A percentile compares a stretch with the other conserved stretches of the same genome.
Evolutionary conservation across 1,140 invertebrate genomes (phyloP).

Genomic region (Drosophila rufa): DNA sequence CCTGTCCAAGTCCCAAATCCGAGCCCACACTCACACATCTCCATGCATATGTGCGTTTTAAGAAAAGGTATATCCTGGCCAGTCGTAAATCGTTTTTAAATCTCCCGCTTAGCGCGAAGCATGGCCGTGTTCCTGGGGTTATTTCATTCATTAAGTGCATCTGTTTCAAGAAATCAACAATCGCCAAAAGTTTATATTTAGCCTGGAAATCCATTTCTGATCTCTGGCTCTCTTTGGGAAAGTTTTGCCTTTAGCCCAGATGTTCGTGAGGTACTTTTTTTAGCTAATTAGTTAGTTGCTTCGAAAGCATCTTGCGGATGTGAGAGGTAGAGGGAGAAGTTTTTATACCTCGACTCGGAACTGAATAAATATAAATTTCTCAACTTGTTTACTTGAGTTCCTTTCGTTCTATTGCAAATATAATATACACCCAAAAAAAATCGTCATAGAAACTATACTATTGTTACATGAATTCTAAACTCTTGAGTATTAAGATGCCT

Average conservation of each 20-base stretch:
- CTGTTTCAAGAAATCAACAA: conserved; percentile 9
- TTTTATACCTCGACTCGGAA: background rate
- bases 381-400: no score
- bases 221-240: conserved; percentile 9
- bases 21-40: conserved; percentile 1
- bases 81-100: conserved; percentile 57
- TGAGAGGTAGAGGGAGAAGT: background rate
- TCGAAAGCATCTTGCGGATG: background rate
- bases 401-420: no score
- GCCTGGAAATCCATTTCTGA: conserved; percentile 10
- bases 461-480: no score
- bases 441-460: no score
- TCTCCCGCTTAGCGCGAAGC: conserved; percentile 32
- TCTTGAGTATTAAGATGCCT: no score
- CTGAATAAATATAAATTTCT: no score
- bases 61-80: conserved; percentile 12
- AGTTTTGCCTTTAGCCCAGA: background rate
- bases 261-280: background rate
- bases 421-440: no score
- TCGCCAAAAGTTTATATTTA: conserved; percentile 20
- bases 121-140: conserved; percentile 18
- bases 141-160: conserved; percentile 36
- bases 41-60: background rate
- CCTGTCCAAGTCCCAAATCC: conserved; percentile 12
- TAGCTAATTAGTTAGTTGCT: conserved; percentile 8